These are phyloP conservation scores for Leuctra nigra DNA, from an alignment of 2,888 invertebrate genomes.

Conservation along the genomic window DNA sequence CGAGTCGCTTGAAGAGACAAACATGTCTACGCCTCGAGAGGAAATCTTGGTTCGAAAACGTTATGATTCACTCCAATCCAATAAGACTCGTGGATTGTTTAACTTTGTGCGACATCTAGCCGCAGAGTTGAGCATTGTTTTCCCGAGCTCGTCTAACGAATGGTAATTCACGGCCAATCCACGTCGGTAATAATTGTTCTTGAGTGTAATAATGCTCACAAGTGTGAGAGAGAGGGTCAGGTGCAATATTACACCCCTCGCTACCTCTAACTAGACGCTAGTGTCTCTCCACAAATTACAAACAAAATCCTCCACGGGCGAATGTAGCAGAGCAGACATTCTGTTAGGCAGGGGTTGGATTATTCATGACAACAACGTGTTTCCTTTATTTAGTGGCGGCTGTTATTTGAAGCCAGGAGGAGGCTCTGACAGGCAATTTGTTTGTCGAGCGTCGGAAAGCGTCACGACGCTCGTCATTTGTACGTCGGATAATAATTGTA, in stretches of 20 bases:
- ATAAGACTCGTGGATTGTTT: too few relatives aligned
- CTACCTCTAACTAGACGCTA: too few relatives aligned
- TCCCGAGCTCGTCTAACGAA: not conserved
- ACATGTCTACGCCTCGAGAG: too few relatives aligned
- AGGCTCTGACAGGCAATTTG: conserved; percentile 7
- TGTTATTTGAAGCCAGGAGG: conserved; percentile 3
- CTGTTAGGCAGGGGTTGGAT: conserved; percentile 3
- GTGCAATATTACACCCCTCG: too few relatives aligned
- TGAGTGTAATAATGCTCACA: not conserved
- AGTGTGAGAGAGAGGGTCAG: not conserved
- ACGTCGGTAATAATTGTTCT: not conserved
- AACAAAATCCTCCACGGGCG: conserved; percentile 1
- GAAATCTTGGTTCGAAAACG: too few relatives aligned
- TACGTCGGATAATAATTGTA: too few relatives aligned
- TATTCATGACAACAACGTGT: conserved; percentile 11
- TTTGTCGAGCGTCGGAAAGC: not conserved
- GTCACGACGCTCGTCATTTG: not conserved
- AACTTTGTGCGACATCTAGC: too few relatives aligned
- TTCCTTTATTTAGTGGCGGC: not conserved
- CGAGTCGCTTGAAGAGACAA: too few relatives aligned
- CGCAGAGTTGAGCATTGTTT: not conserved
- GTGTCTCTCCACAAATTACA: not conserved
- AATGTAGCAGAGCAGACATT: not conserved
- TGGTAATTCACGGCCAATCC: conserved; percentile 3
- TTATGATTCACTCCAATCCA: too few relatives aligned